Evolutionary conservation across 2,888 invertebrate species (phyloP), one percentile per base, ranked within the genome.

Genomic region (Lycocerus yunnanus): DNA sequence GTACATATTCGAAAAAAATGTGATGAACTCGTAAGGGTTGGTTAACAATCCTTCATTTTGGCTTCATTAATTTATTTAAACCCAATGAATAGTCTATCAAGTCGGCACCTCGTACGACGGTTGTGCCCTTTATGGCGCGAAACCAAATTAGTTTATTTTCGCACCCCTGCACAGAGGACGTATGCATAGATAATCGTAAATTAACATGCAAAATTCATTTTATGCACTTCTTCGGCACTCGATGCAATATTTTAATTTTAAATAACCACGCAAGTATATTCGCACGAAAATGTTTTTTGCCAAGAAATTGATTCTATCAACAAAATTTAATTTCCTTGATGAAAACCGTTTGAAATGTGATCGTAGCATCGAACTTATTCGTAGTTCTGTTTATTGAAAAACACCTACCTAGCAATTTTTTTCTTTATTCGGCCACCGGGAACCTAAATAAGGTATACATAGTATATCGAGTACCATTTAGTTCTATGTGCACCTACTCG

Each of bases 1-100:
- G 10, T 27, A 24, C 24, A 13, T 13, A n/a, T 43, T 43, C 1
- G n/a, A n/a, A 43, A 43, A n/a, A 43, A 43, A 43, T n/a, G n/a
- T 43, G 43, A 43, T 43, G 43, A 43, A 43, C 43, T 43, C n/a
- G n/a, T 43, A 43, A 43, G 43, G 27, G 43, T 43, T 6, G 43
- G n/a, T n/a, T 43, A n/a, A 43, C 43, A 61, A 61, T 61, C 15
- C 18, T 18, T 18, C 15, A 61, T 61, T 61, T 18, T 15, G 18
- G 61, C n/a, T n/a, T 8, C n/a, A 61, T 61, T 61, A 61, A 61
- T 61, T 61, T 61, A 61, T 61, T 61, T 61, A 61, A 61, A 61
- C n/a, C 61, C 16, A 61, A 61, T 61, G 18, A 61, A 61, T 16
- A 61, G 61, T 20, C 15, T 20, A 61, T 61, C 61, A 61, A 61